Evolutionary conservation across 2,797 vertebrate genomes (phyloP).

Genomic region (Danionella dracula): DNA sequence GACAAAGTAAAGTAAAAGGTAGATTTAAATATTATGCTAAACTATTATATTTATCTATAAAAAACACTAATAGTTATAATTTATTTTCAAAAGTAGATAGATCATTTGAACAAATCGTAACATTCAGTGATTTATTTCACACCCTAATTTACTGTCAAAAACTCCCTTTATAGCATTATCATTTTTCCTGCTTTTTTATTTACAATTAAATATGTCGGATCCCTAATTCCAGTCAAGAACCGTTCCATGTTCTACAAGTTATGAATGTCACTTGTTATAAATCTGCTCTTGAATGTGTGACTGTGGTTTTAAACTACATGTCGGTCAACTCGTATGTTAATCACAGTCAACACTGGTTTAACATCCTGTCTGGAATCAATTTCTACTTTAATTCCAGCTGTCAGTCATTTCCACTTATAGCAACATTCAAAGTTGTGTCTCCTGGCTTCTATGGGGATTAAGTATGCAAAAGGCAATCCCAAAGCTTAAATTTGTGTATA

Average conservation of each 20-base stretch:
- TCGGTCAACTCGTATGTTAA: background rate
- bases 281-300: background rate
- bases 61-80: no score
- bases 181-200: no score
- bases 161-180: no score
- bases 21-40: no score
- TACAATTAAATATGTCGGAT: no score
- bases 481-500: background rate
- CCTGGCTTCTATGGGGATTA: background rate
- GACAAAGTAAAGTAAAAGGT: no score
- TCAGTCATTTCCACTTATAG: slow-evolving; percentile 6
- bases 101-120: no score
- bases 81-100: no score
- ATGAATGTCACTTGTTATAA: background rate
- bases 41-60: no score
- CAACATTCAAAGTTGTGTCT: slow-evolving; percentile 9
- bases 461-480: slow-evolving; percentile 1
- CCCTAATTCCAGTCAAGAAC: background rate
- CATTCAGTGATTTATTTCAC: no score
- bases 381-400: slow-evolving; percentile 5
- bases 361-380: background rate
- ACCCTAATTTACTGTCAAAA: no score
- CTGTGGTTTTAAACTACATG: background rate
- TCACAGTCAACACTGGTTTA: background rate
- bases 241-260: background rate